phyloP scores from a whole-genome alignment of 2,888 invertebrate genomes.

The Chesias legatella region DNA sequence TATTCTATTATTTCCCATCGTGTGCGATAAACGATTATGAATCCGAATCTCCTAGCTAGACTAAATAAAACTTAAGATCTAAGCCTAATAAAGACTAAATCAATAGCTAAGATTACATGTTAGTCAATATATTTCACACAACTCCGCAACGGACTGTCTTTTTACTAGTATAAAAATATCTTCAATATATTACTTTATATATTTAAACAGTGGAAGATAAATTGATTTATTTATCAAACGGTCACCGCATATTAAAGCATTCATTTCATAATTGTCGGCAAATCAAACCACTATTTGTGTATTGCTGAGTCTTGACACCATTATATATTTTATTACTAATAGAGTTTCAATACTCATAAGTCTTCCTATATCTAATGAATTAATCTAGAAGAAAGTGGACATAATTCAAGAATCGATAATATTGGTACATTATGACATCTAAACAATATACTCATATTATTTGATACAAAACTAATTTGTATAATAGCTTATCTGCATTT shows the following conservation, averaged over 20 bases:
- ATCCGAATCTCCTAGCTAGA: too few relatives aligned
- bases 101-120: constrained; percentile 11
- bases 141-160: constrained; percentile 43
- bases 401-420: constrained; percentile 24
- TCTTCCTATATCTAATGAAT: constrained; percentile 20
- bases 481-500: constrained; percentile 9
- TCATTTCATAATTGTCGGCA: constrained; percentile 20
- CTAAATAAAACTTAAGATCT: constrained; percentile 36
- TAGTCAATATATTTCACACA: constrained; percentile 15
- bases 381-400: constrained; percentile 26
- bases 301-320: constrained; percentile 9
- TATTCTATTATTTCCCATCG: too few relatives aligned
- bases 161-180: constrained; percentile 72
- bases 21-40: too few relatives aligned
- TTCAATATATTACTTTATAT: constrained; percentile 37
- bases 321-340: constrained; percentile 3
- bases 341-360: constrained; percentile 9
- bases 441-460: constrained; percentile 14
- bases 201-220: constrained; percentile 17
- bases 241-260: constrained; percentile 23
- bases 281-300: constrained; percentile 15
- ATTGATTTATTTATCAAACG: constrained; percentile 7
- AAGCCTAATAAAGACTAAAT: constrained; percentile 24
- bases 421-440: constrained; percentile 22
- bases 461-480: constrained; percentile 23